Percentiles rank a stretch among this genome's conserved stretches.
These are phyloP conservation scores for Plecotus auritus DNA, from an alignment of 2,113 vertebrate genomes.

Conservation along the genomic window DNA sequence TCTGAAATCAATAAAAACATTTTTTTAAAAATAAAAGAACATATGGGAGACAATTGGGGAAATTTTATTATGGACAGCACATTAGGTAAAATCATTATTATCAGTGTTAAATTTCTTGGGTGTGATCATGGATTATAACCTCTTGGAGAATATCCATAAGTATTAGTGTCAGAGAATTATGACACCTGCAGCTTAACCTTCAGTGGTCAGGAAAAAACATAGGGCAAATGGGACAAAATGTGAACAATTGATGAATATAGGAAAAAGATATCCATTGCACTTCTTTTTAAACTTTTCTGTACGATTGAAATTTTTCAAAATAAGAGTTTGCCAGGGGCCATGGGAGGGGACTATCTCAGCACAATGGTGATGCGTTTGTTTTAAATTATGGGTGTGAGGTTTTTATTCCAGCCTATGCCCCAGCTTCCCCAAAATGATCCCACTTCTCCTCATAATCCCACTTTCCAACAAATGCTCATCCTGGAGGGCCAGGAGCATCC, in stretches of 20 bases:
- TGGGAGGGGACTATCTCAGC: background rate
- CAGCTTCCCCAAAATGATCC: background rate
- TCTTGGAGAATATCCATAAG: background rate
- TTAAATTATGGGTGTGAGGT: background rate
- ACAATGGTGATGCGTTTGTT: background rate
- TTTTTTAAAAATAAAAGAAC: background rate
- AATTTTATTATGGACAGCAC: background rate
- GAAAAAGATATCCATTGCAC: background rate
- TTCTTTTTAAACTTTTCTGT: background rate
- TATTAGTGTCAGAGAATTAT: background rate
- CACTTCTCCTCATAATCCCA: background rate
- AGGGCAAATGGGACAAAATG: background rate
- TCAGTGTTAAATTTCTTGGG: background rate
- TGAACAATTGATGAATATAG: background rate
- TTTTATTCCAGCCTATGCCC: background rate
- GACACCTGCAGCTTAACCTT: background rate
- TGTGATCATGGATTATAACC: background rate
- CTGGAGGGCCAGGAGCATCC: background rate
- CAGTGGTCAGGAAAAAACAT: background rate
- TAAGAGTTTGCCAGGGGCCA: background rate
- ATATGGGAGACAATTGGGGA: background rate
- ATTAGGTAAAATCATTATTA: background rate
- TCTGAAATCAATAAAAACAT: too few relatives aligned
- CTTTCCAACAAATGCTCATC: background rate
- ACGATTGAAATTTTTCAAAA: slow-evolving; percentile 23